Evolutionary conservation across 2,113 vertebrate species (phyloP).

Genomic region (Onychostoma macrolepis): DNA sequence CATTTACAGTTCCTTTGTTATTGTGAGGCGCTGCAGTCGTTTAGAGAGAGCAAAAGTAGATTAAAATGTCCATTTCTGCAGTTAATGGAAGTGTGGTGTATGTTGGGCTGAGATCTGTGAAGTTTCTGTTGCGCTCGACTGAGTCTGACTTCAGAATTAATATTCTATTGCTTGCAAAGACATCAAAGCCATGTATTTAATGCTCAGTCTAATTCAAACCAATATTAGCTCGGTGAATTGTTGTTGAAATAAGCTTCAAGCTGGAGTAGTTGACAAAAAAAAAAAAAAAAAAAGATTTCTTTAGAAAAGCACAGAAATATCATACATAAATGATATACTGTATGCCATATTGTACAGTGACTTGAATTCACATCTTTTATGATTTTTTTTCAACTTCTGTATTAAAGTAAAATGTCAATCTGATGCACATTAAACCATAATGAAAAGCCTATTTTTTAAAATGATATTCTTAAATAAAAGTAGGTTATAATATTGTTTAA

Average conservation of each 20-base stretch:
- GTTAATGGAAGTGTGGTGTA: conserved; percentile 23
- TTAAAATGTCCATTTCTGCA: conserved; percentile 19
- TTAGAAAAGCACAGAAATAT: conserved; percentile 21
- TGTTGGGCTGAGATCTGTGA: conserved; percentile 13
- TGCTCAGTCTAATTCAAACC: conserved; percentile 23
- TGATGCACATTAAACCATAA: too few relatives aligned
- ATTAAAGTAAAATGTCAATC: not conserved
- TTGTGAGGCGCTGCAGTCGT: not conserved
- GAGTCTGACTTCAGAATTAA: conserved; percentile 2
- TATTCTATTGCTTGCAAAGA: conserved; percentile 16
- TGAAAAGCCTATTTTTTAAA: too few relatives aligned
- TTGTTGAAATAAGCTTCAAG: conserved; percentile 11
- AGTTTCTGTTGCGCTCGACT: conserved; percentile 4
- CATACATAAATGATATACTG: not conserved
- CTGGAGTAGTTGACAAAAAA: not conserved
- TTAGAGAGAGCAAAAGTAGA: not conserved
- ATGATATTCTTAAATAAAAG: too few relatives aligned
- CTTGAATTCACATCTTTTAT: not conserved
- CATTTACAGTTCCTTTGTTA: not conserved
- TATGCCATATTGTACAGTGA: not conserved
- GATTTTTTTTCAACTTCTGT: too few relatives aligned
- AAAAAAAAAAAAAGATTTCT: not conserved
- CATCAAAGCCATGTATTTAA: conserved; percentile 35
- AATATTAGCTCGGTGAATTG: conserved; percentile 25
- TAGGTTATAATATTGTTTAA: too few relatives aligned